Conservation (phyloP, 2,113 vertebrate species). For the Poeciliopsis prolifica region DNA sequence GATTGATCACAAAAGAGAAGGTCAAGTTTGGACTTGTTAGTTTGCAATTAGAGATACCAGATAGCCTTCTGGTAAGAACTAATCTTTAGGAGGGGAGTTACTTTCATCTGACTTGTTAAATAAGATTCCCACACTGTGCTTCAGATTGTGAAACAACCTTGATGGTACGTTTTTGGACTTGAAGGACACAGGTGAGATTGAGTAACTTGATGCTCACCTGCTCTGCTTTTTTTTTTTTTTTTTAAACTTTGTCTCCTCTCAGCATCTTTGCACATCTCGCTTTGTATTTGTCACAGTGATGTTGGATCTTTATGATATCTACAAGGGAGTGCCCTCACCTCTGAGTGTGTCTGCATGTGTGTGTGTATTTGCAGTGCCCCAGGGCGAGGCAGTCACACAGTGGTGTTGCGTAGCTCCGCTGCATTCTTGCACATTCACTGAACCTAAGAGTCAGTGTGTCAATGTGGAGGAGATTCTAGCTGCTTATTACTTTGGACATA, state of each 20-base stretch:
- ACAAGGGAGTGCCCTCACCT: constrained; percentile 22
- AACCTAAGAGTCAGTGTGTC: constrained; percentile 32
- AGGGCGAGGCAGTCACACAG: constrained; percentile 52
- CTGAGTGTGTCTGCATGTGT: constrained; percentile 11
- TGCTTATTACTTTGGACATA: neutral
- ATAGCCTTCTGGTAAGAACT: neutral
- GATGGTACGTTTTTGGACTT: neutral
- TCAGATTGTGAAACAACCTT: constrained; percentile 5
- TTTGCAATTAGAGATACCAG: neutral
- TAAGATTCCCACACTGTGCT: neutral
- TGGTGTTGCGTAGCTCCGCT: constrained; percentile 43
- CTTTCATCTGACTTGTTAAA: neutral
- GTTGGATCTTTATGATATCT: constrained; percentile 34
- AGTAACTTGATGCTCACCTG: neutral
- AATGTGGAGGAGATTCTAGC: neutral
- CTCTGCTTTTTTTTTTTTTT: neutral
- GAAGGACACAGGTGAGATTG: constrained; percentile 41
- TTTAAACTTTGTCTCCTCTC: neutral
- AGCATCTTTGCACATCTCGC: constrained; percentile 4
- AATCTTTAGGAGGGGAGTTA: neutral
- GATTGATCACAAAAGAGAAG: neutral
- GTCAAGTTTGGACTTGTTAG: neutral
- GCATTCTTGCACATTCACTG: constrained; percentile 55
- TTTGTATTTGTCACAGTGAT: constrained; percentile 25
- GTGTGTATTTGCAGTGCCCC: constrained; percentile 18